Percentiles rank a stretch among this genome's conserved stretches.
Conservation (phyloP, 2,797 vertebrate genomes). For the Lindbergichthys nudifrons region DNA sequence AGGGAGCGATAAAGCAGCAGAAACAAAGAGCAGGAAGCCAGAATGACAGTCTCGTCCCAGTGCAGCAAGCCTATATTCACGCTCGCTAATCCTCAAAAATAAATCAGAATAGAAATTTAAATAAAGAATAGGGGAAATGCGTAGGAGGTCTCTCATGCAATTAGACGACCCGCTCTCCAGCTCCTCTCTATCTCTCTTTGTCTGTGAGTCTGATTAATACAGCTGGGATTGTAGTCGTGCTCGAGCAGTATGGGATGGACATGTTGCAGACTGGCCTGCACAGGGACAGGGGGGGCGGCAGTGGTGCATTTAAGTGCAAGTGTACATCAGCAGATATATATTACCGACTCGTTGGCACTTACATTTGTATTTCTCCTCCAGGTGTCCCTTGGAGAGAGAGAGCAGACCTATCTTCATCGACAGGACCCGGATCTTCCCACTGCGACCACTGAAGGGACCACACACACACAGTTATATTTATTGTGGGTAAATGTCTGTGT, state of each 20-base stretch:
- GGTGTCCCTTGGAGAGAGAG: slow-evolving; percentile 94
- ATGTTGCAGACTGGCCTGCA: background rate
- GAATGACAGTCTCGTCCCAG: slow-evolving; percentile 65
- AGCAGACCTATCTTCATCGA: slow-evolving; percentile 97
- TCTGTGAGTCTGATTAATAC: slow-evolving; percentile 68
- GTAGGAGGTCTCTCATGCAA: slow-evolving; percentile 79
- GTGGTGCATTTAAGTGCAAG: slow-evolving; percentile 10
- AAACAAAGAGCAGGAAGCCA: slow-evolving; percentile 59
- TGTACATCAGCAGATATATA: slow-evolving; percentile 20
- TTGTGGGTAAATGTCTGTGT: slow-evolving; percentile 16
- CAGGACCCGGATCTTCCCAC: slow-evolving; percentile 95
- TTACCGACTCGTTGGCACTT: slow-evolving; percentile 70
- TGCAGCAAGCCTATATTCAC: slow-evolving; percentile 63
- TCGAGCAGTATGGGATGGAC: slow-evolving; percentile 37
- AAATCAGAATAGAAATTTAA: slow-evolving; percentile 70
- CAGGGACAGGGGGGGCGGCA: background rate
- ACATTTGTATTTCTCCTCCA: slow-evolving; percentile 99
- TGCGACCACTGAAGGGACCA: slow-evolving; percentile 88
- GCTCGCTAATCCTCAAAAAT: slow-evolving; percentile 69
- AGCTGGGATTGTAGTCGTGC: slow-evolving; percentile 49
- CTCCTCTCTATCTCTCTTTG: slow-evolving; percentile 17
- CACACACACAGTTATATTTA: slow-evolving; percentile 15
- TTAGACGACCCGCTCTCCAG: slow-evolving; percentile 62
- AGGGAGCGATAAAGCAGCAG: slow-evolving; percentile 57
- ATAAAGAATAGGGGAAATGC: slow-evolving; percentile 66